Evolutionary conservation across 2,113 vertebrate species (phyloP), one percentile per base, ranked within the genome.

Genomic region (Semicossyphus pulcher): DNA sequence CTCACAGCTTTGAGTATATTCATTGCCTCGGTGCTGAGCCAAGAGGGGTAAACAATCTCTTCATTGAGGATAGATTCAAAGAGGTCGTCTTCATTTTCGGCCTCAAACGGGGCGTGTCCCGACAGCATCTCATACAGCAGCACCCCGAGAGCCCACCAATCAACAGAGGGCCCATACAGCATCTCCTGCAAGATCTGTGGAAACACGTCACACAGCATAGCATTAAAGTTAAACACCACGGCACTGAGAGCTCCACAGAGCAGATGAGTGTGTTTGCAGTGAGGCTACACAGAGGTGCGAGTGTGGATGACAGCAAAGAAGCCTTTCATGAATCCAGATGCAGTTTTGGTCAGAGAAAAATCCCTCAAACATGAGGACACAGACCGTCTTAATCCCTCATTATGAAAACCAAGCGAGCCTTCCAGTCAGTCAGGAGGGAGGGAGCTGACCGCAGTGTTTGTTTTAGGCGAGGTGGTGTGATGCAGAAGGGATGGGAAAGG

Each of bases 141-240:
- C 80, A 99, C 97, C 0, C 98, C 98, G 70, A 99, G 97, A 0
- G 98, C 97, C 98, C 98, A 99, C 98, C 98, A 99, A 79, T 99
- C 97, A 5, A 99, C 98, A 0, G 97, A 96, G 0, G 97, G 95
- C n/a, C 97, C 97, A 0, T 99, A 99, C 11, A 96, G 92, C 96
- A 99, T 95, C 90, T 99, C 98, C 87, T 98, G 96, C 28, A 99
- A 94, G 86, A 99, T 99, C 98, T 99, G 81, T 36, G 82, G 54
- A 64, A 39, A 77, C 52, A 76, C 26, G 36, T 63, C 31, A n/a
- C n/a, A 70, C 41, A 60, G 48, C 23, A 28, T 7, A 67, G 11
- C 18, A 45, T 61, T 69, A 29, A 31, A 23, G 15, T 54, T 42
- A 72, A 28, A 32, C 41, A 42, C n/a, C 32, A 10, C 36, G 42